Conservation (phyloP, 2,797 vertebrate genomes). For the Urosaurus nigricauda region DNA sequence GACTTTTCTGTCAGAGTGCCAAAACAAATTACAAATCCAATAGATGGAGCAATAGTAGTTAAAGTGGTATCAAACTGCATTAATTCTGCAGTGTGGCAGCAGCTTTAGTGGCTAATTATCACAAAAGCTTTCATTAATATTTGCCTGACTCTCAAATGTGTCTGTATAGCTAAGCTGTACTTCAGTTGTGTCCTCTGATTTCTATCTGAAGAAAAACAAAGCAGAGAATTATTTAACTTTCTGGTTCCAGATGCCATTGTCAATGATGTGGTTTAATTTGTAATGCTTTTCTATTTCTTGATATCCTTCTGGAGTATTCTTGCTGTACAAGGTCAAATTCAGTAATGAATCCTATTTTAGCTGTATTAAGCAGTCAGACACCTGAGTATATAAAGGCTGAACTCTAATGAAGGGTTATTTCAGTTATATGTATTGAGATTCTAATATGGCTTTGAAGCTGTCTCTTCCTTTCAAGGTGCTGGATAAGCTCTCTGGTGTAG, state of each 20-base stretch:
- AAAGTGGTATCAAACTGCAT: too few species aligned
- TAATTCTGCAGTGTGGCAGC: too few species aligned
- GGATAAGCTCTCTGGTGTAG: background rate
- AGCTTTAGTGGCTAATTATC: slow-evolving; percentile 13
- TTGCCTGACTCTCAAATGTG: slow-evolving; percentile 25
- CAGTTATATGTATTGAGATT: slow-evolving; percentile 3
- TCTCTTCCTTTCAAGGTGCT: background rate
- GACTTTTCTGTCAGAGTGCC: too few species aligned
- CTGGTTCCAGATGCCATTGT: slow-evolving; percentile 17
- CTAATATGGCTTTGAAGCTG: background rate
- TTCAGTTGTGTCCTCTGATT: slow-evolving; percentile 15
- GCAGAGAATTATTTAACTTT: slow-evolving; percentile 12
- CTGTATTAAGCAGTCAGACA: slow-evolving; percentile 21
- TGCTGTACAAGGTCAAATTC: slow-evolving; percentile 24
- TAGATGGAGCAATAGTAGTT: too few species aligned
- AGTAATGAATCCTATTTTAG: slow-evolving; percentile 24
- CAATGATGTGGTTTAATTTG: slow-evolving; percentile 23
- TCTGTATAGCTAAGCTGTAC: slow-evolving; percentile 1
- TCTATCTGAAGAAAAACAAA: slow-evolving; percentile 23
- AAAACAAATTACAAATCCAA: too few species aligned
- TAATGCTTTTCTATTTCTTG: slow-evolving; percentile 6
- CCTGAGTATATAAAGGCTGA: slow-evolving; percentile 10
- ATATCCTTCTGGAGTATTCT: slow-evolving; percentile 3
- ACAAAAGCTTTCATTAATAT: slow-evolving; percentile 43
- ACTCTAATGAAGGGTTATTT: slow-evolving; percentile 20